Conservation (phyloP, 2,888 invertebrate genomes). For the Coremacera marginata region DNA sequence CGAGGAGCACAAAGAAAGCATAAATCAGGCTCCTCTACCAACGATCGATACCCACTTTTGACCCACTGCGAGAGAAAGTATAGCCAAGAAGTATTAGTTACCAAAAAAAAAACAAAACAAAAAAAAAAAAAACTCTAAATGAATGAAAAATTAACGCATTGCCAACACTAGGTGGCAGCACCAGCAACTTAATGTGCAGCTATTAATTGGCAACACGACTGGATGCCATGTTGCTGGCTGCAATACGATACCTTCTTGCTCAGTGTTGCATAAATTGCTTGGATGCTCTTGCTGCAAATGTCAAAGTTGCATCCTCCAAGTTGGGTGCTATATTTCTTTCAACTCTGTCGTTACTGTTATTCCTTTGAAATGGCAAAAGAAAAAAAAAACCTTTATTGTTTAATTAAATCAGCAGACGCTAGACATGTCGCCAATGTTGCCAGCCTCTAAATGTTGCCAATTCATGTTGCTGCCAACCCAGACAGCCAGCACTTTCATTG, state of each 20-base stretch:
- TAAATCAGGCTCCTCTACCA: not conserved
- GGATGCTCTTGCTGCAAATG: not conserved
- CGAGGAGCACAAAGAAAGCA: not conserved
- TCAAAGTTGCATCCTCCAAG: not conserved
- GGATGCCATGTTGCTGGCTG: slow-evolving; percentile 14
- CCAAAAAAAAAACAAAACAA: not conserved
- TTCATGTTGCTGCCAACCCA: not conserved
- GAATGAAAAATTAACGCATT: slow-evolving; percentile 28
- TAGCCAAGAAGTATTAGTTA: not conserved
- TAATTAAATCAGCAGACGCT: too few relatives aligned
- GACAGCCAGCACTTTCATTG: not conserved
- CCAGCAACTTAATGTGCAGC: slow-evolving; percentile 25
- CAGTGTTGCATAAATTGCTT: not conserved
- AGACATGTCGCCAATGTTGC: too few relatives aligned
- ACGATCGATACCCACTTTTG: slow-evolving; percentile 1
- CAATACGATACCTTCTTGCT: slow-evolving; percentile 7
- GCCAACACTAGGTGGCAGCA: slow-evolving; percentile 8
- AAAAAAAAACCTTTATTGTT: not conserved
- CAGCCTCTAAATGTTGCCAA: too few relatives aligned
- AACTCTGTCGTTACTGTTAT: not conserved
- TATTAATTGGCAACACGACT: slow-evolving; percentile 34
- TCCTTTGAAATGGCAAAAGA: not conserved
- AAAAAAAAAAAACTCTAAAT: not conserved
- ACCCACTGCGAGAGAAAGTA: slow-evolving; percentile 31
- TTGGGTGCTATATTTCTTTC: not conserved